A percentile compares a stretch with the other conserved stretches of the same genome.
These are phyloP conservation scores for Pempheris klunzingeri DNA, from an alignment of 2,797 vertebrate genomes.

Conservation along the genomic window DNA sequence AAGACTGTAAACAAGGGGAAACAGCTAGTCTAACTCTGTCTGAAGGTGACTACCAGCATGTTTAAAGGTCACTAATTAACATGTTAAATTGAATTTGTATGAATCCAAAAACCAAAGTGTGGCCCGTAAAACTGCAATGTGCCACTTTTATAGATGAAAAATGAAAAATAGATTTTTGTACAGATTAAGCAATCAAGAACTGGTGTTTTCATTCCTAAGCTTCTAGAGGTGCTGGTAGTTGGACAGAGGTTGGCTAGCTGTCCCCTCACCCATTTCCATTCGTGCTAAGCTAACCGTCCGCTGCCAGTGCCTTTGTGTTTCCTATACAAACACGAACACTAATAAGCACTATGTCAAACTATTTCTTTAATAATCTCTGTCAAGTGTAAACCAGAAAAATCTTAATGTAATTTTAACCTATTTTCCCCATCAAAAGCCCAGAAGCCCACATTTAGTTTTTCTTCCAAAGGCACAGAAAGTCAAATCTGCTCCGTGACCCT, in stretches of 20 bases:
- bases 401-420: not conserved
- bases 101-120: not conserved
- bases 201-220: too few species aligned
- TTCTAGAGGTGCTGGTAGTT: not conserved
- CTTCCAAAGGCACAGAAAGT: too few species aligned
- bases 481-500: too few species aligned
- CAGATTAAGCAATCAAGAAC: not conserved
- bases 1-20: not conserved
- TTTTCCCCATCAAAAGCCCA: not conserved
- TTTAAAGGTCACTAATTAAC: not conserved
- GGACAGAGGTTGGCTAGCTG: not conserved
- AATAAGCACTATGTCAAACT: too few species aligned
- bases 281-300: not conserved
- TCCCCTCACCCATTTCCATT: not conserved
- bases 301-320: not conserved
- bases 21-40: not conserved
- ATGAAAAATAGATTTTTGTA: too few species aligned
- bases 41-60: not conserved
- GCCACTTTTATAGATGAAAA: not conserved
- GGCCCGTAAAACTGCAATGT: not conserved
- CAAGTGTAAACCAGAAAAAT: not conserved
- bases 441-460: not conserved
- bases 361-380: not conserved
- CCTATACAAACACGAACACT: not conserved
- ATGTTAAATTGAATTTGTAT: not conserved